Evolutionary conservation across 1,140 invertebrate genomes (phyloP).

Genomic region (Panulirus ornatus): DNA sequence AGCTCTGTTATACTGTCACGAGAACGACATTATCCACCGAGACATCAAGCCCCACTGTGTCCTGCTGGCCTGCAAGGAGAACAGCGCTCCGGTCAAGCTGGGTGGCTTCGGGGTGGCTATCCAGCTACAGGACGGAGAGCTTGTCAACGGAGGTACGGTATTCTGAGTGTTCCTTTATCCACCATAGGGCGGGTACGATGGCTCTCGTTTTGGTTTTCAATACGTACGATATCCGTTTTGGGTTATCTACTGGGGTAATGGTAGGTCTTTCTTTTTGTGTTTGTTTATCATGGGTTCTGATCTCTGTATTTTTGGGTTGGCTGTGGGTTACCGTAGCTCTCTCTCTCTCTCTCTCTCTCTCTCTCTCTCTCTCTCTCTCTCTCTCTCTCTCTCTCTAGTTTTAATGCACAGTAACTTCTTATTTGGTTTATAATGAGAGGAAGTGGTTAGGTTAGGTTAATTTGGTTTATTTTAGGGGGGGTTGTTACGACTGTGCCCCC

Average conservation of each 20-base stretch:
- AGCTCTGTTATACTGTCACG: conserved; percentile 93
- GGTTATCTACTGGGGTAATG: neutral
- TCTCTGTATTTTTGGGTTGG: neutral
- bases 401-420: too few species aligned
- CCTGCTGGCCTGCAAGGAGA: conserved; percentile 95
- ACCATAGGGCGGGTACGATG: too few species aligned
- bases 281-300: too few species aligned
- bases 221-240: neutral
- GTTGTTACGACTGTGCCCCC: too few species aligned
- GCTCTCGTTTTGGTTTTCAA: neutral
- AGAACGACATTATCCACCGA: conserved; percentile 97
- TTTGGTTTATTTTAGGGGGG: too few species aligned
- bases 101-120: conserved; percentile 96
- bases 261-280: neutral
- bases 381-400: too few species aligned
- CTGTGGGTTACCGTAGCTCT: neutral
- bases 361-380: too few species aligned
- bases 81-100: conserved; percentile 98
- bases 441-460: too few species aligned
- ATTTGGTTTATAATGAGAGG: too few species aligned
- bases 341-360: neutral
- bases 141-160: conserved; percentile 84
- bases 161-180: too few species aligned
- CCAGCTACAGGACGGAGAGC: conserved; percentile 88
- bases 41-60: conserved; percentile 97